Conservation (phyloP, 2,888 invertebrate genomes). For the Himalopsyche kuldschensis region DNA sequence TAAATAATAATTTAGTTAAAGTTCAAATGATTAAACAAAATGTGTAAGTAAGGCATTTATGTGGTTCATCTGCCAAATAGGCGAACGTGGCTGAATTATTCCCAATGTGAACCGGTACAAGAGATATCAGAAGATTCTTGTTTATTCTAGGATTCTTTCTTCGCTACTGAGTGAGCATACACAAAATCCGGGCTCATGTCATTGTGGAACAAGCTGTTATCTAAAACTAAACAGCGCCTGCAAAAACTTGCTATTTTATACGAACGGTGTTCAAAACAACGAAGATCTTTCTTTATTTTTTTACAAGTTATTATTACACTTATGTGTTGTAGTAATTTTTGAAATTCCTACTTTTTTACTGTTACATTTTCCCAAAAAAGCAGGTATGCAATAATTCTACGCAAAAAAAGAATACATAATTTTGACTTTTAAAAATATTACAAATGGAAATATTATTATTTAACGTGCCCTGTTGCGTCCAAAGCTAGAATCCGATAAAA, state of each 20-base stretch:
- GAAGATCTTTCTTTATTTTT: background rate
- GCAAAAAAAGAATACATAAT: background rate
- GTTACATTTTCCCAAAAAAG: background rate
- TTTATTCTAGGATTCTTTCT: background rate
- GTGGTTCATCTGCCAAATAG: too few relatives aligned
- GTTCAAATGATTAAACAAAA: too few relatives aligned
- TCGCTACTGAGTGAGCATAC: background rate
- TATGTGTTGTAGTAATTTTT: background rate
- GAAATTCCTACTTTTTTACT: background rate
- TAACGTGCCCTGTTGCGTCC: too few relatives aligned
- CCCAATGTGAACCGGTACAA: background rate
- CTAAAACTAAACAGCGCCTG: background rate
- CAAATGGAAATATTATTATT: too few relatives aligned
- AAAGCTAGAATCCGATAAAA: too few relatives aligned
- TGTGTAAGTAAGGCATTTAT: too few relatives aligned
- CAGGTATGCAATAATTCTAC: background rate
- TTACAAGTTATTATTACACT: background rate
- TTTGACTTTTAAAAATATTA: too few relatives aligned
- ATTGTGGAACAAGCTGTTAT: background rate
- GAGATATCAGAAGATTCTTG: background rate
- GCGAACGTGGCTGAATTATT: too few relatives aligned
- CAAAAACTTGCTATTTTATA: background rate
- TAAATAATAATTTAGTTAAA: too few relatives aligned
- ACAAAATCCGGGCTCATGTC: background rate
- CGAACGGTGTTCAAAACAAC: background rate